Evolutionary conservation across 2,797 vertebrate genomes (phyloP).

Genomic region (Melanotaenia nigrans): DNA sequence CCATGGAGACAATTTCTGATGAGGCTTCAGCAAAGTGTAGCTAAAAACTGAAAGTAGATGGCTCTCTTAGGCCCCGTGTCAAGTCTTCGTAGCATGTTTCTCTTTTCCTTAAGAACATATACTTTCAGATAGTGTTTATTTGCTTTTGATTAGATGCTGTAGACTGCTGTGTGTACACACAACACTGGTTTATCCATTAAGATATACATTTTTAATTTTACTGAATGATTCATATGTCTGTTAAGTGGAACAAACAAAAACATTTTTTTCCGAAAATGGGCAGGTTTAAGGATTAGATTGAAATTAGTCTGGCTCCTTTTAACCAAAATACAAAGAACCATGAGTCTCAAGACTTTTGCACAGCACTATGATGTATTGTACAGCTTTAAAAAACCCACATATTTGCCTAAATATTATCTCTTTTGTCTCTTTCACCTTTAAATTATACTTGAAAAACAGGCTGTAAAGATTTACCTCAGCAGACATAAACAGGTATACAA

Average conservation of each 20-base stretch:
- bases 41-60: neutral
- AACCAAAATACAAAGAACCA: neutral
- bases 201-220: too few species aligned
- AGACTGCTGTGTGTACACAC: neutral
- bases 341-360: neutral
- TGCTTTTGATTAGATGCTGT: neutral
- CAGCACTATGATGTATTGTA: neutral
- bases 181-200: too few species aligned
- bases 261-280: too few species aligned
- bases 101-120: neutral
- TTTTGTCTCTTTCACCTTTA: neutral
- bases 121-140: neutral
- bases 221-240: neutral
- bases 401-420: neutral
- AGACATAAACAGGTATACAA: conserved; percentile 43
- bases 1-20: neutral
- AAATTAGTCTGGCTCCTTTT: neutral
- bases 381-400: neutral
- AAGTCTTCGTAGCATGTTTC: neutral
- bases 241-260: too few species aligned
- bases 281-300: neutral
- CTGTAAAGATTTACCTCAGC: conserved; percentile 46
- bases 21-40: neutral
- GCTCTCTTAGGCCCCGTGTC: neutral
- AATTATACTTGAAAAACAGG: conserved; percentile 18